phyloP scores from a whole-genome alignment of 2,113 vertebrate species.

The Nerophis lumbriciformis region DNA sequence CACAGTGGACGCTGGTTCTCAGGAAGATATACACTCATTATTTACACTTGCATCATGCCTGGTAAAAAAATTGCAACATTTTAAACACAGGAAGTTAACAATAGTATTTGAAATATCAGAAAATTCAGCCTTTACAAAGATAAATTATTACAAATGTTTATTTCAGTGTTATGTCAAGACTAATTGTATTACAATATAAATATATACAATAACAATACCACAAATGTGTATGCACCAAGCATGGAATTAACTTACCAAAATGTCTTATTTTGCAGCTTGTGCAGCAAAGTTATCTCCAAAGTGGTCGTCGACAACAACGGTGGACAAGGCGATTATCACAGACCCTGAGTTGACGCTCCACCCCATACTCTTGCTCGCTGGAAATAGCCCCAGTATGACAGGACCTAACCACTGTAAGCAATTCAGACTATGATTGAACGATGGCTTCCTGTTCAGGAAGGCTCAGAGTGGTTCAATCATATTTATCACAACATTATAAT shows the following conservation, averaged over 20 bases:
- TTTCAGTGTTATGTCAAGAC: not conserved
- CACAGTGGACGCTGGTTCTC: no score
- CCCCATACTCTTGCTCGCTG: conserved; percentile 28
- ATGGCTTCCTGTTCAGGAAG: no score
- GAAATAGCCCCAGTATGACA: conserved; percentile 5
- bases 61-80: no score
- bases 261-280: conserved; percentile 8
- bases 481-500: no score
- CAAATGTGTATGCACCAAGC: not conserved
- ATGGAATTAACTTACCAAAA: conserved; percentile 41
- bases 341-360: conserved; percentile 45
- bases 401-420: not conserved
- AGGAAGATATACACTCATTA: no score
- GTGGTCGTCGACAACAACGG: not conserved
- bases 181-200: not conserved
- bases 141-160: not conserved
- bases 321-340: conserved; percentile 15
- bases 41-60: no score
- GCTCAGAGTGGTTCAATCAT: no score
- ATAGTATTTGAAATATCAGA: no score
- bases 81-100: no score
- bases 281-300: conserved; percentile 2
- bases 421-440: not conserved
- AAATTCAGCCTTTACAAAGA: no score
- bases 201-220: not conserved